Base-by-base conservation (phyloP, 2,888 invertebrate species). In the Cristatella mucedo region DNA sequence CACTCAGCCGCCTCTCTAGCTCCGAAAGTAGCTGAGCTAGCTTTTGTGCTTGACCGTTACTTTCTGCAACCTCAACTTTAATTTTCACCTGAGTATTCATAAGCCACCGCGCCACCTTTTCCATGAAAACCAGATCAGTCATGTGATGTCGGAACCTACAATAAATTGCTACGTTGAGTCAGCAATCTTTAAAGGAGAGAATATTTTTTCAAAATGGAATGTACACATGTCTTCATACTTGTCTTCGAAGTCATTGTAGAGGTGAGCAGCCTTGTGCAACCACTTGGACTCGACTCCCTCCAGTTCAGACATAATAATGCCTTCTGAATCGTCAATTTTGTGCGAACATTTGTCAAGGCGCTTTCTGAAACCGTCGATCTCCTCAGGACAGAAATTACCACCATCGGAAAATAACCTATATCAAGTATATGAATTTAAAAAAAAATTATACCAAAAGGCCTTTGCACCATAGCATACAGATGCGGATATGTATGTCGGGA, bases 301-400 rank as follows among this genome's bases (percentile, higher is more conserved):
- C 41, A 66, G 48, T 22, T 66, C 63, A 11, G 60, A 57, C 59
- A 66, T 60, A 33, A 65, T 55, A 39, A 55, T 52, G 2, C 62
- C 61, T 45, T 66, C 65, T 9, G 54, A 45, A 9, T 48, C 47
- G 49, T 66, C 64, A 18, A 66, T 57, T 43, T 57, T 57, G 38
- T 50, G 48, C 4, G 61, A 55, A 55, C 61, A 55, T 44, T 59
- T 61, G 45, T 63, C 64, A 41, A 66, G 47, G 15, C 51, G 48
- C 45, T 59, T 61, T 24, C 59, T 47, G 44, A 59, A 63, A 15
- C 57, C 56, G 13, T 59, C 59, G 21, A 66, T 59, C 49, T 66
- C 66, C 44, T 61, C 61, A 0, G 63, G 60, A 43, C 63, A 63
- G 45, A 64, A 66, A 44, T 66, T 66, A 16, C 66, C 66, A 36